Evolutionary conservation across 2,797 vertebrate species (phyloP).

Genomic region (Benthosema pterotum): DNA sequence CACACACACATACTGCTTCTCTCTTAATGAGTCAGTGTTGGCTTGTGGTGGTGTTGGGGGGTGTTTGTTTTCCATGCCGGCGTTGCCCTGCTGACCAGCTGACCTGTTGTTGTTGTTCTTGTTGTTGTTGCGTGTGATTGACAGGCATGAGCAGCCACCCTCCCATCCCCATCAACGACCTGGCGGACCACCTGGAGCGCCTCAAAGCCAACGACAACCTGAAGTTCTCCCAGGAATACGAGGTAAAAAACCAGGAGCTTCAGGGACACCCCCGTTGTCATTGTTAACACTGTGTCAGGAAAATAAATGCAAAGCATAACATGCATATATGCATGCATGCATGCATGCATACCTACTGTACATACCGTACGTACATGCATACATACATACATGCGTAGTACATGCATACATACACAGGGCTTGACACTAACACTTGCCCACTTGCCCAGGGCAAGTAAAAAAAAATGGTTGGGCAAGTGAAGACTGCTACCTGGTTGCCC

Average conservation of each 20-base stretch:
- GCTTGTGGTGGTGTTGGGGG: conserved; percentile 60
- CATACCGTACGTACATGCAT: no score
- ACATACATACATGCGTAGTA: no score
- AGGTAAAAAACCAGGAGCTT: conserved; percentile 79
- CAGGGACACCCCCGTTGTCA: no score
- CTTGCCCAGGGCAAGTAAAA: no score
- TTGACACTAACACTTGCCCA: no score
- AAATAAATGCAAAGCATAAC: no score
- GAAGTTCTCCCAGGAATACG: conserved; percentile 98
- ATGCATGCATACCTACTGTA: no score
- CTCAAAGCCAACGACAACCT: conserved; percentile 99
- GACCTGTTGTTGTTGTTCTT: conserved; percentile 46
- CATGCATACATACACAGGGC: no score
- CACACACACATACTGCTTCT: conserved; percentile 83
- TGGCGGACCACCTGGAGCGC: conserved; percentile 95
- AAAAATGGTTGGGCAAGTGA: no score
- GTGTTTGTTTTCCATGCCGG: conserved; percentile 48
- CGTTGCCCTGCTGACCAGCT: conserved; percentile 32
- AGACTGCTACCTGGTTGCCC: no score
- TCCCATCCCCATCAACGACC: conserved; percentile 95
- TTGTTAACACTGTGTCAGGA: no score
- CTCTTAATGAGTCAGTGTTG: conserved; percentile 80
- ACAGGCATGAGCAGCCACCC: conserved; percentile 98
- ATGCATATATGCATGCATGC: no score
- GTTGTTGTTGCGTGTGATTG: conserved; percentile 63